A percentile compares a stretch with the other conserved stretches of the same genome.
Evolutionary conservation across 2,113 vertebrate genomes (phyloP).

Genomic region (Carollia perspicillata): DNA sequence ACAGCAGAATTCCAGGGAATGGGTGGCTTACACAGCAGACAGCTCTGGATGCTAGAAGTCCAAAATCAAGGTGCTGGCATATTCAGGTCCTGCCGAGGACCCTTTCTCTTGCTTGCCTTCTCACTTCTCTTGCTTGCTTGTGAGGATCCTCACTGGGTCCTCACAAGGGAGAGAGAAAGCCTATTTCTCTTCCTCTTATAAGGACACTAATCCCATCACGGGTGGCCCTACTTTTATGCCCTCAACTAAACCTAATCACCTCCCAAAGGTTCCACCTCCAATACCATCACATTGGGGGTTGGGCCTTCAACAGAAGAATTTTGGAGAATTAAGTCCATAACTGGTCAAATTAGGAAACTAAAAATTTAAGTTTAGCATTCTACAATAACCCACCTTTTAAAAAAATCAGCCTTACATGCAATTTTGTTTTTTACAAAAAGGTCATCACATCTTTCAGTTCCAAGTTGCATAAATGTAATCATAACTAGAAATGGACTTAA

Average conservation of each 20-base stretch:
- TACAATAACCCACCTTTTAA: background rate
- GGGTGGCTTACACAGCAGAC: background rate
- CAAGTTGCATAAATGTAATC: background rate
- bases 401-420: background rate
- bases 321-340: background rate
- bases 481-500: background rate
- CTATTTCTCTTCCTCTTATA: background rate
- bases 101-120: background rate
- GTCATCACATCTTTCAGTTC: background rate
- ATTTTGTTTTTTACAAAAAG: background rate
- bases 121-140: no score
- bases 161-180: background rate
- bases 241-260: background rate
- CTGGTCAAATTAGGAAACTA: slow-evolving; percentile 15
- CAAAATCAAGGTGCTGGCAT: background rate
- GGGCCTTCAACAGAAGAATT: background rate
- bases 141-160: background rate
- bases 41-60: background rate
- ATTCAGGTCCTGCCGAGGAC: background rate
- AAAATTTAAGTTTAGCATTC: background rate
- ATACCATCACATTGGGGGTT: background rate
- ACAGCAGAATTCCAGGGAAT: background rate
- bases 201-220: background rate
- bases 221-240: background rate
- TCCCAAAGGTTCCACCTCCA: background rate